Evolutionary conservation across 2,113 vertebrate species (phyloP).

Genomic region (Prunella himalayana): DNA sequence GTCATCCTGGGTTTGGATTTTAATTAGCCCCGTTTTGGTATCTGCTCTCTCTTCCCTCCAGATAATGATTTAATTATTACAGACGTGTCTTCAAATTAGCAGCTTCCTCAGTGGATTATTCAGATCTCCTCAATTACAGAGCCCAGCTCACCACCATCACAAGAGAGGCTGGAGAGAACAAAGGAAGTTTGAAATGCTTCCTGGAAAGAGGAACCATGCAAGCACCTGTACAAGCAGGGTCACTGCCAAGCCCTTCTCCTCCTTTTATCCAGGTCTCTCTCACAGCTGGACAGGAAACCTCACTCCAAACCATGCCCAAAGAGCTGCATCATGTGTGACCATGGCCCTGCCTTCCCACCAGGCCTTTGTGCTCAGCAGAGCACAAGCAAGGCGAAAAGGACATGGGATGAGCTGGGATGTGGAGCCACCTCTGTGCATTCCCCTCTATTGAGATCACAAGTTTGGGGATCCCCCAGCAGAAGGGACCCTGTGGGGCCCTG

Average conservation of each 20-base stretch:
- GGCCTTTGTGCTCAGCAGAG: neutral
- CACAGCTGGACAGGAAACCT: neutral
- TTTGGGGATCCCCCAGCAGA: neutral
- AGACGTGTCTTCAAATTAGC: conserved; percentile 42
- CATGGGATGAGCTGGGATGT: neutral
- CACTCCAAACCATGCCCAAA: neutral
- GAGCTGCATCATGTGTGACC: neutral
- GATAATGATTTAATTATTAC: conserved; percentile 63
- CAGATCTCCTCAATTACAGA: conserved; percentile 20
- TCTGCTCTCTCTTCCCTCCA: conserved; percentile 44
- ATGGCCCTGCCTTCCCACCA: neutral
- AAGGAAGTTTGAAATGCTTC: neutral
- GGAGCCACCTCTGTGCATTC: neutral
- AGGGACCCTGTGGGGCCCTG: neutral
- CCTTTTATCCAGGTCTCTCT: neutral
- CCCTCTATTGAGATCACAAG: accelerated
- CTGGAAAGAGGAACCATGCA: neutral
- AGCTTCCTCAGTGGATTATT: conserved; percentile 41
- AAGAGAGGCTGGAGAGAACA: neutral
- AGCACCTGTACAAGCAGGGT: neutral
- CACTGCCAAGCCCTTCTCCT: neutral
- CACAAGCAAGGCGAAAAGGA: neutral
- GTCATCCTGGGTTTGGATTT: conserved; percentile 32
- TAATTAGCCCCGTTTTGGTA: conserved; percentile 36
- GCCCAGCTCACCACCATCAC: neutral